Base-by-base conservation (phyloP, 1,140 invertebrate genomes). In the Araneus ventricosus region DNA sequence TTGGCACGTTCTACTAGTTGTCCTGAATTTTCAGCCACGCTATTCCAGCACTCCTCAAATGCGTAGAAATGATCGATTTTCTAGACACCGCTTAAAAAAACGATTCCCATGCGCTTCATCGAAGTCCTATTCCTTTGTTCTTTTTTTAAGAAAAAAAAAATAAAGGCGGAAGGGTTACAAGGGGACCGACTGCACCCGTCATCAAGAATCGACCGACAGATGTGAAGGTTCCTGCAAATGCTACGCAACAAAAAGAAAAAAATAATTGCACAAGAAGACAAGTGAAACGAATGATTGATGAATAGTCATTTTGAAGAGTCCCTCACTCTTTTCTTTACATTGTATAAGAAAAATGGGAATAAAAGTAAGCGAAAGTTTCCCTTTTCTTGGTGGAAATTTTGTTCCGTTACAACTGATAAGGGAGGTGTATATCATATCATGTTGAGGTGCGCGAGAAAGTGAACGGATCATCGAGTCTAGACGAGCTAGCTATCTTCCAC, bases 21-120 rank as follows among this genome's bases (percentile, higher is more conserved):
- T 10, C 10, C 22, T 4, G 24, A 24, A 63, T n/a, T 8, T 27
- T 63, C 7, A 1, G 63, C 10, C n/a, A 67, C 24, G 17, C 22
- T 75, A 20, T 34, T 4, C 5, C 8, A 4, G 14, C 70, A 75
- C n/a, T 4, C 22, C 7, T 1, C 10, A 22, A 14, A 4, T n/a
- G 2, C 2, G 8, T 34, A 14, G 30, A 4, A 75, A 30, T 10
- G 27, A 17, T 34, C 30, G 70, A 34, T 34, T 22, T 7, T 27
- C 85, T 22, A 8, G 61, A 5, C 24, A 70, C 63, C 63, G 45
- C 57, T 88, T 75, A 39, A 75, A 70, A 70, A 70, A 70, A 70
- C 87, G 86, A 88, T 88, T 88, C 75, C 63, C 27, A 37, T 75
- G 45, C 63, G 87, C n/a, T 39, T 88, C 87, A 88, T 88, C 63